Base-by-base conservation (phyloP, 2,888 invertebrate genomes). In the Stenichneumon culpator region DNA sequence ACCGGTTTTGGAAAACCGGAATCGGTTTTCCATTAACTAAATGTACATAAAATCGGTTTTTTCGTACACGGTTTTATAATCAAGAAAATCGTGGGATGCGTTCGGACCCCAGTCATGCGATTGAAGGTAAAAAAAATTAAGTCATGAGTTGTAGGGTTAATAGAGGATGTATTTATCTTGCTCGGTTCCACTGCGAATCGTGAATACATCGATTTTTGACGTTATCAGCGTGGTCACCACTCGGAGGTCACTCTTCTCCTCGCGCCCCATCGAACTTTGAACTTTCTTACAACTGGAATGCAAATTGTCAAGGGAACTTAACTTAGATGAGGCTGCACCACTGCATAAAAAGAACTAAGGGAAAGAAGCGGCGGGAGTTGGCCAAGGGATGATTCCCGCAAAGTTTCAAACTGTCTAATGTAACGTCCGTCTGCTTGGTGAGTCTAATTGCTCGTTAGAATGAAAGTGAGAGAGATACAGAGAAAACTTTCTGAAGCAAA, bases 391-490 rank as follows among this genome's bases (percentile, higher is more conserved):
- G 73, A 73, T 79, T 78, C 63, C 73, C 73, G 44, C 72, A 16
- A 83, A 83, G 72, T 83, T 83, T 79, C 54, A 83, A 83, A 79
- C 82, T 83, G 79, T 79, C 82, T 83, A 83, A 83, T 79, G 82
- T 78, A 83, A 83, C 73, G 82, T 73, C 82, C 68, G 78, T 83
- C 82, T 73, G 79, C 73, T 79, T 68, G 78, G 72, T 50, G 78
- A 83, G 82, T 57, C 82, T 83, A 79, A 83, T 83, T 83, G 82
- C 82, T 83, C 82, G 79, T 83, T 83, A 83, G 82, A 78, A 83
- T n/a, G 79, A 65, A 72, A 65, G 63, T 36, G 65, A 65, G 47
- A 47, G 57, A 47, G 57, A 57, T 28, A 32, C 70, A 65, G 39
- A 25, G 54, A 74, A 25, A 69, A 78, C 57, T 57, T 50, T 32